Base-by-base conservation (phyloP, 2,888 invertebrate species). In the Icerya purchasi region DNA sequence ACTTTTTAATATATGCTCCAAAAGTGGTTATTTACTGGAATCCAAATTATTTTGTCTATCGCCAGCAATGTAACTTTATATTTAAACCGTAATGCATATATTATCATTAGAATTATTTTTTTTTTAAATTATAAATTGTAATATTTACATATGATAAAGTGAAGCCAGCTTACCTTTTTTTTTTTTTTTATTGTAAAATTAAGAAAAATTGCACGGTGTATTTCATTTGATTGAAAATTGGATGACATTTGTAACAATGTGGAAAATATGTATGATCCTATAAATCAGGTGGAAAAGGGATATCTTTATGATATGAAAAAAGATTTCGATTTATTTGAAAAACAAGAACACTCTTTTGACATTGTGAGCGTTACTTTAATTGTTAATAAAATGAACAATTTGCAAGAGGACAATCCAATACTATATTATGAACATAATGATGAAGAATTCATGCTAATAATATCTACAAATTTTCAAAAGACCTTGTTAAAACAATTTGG, bases 391-490 rank as follows among this genome's bases (percentile, higher is more conserved):
- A 22, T 59, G 5, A n/a, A 52, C 49, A 24, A 54, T 5, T n/a
- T 56, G n/a, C 56, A 23, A 3, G 50, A 5, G 20, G 8, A 20
- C 18, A 56, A 55, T 53, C 56, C 56, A 19, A 50, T 59, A 50
- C 22, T 59, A 18, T 59, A 55, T 8, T 56, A 58, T n/a, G 50
- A 64, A 51, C n/a, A 50, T 24, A 61, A 58, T 58, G 56, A 21
- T 22, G 63, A 66, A 25, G 66, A 64, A 57, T 65, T 66, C 57
- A 52, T 66, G 52, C 63, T 67, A 19, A 63, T 66, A 24, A 65
- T 67, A 8, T 65, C 66, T 65, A 65, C 63, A 50, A 59, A 61
- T n/a, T 60, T 59, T n/a, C 67, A 66, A 58, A 18, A 54, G n/a
- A 56, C 2, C 18, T 50, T 50, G 51, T 14, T 22, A n/a, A n/a